Evolutionary conservation across 2,113 vertebrate species (phyloP).

Genomic region (Hemiprocne comata): DNA sequence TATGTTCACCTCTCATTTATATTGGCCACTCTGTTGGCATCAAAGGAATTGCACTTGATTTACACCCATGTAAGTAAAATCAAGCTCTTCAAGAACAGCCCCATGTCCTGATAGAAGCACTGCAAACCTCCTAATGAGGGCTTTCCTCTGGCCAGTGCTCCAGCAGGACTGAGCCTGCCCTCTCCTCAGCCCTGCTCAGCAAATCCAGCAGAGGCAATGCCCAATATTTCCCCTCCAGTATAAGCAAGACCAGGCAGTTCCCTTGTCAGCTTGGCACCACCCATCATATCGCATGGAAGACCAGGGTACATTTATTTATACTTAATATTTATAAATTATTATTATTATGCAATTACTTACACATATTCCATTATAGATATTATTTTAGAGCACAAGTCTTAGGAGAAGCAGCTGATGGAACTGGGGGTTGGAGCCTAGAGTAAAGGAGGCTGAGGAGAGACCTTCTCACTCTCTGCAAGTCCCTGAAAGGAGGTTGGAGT

Average conservation of each 20-base stretch:
- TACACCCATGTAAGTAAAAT: not conserved
- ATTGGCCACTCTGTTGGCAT: not conserved
- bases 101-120: not conserved
- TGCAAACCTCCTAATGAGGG: not conserved
- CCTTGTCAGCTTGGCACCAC: not conserved
- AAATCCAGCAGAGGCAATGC: not conserved
- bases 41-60: slow-evolving; percentile 24
- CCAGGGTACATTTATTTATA: not conserved
- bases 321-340: too few relatives aligned
- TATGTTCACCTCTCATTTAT: not conserved
- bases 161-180: rapidly evolving
- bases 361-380: too few relatives aligned
- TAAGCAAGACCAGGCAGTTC: not conserved
- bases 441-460: too few relatives aligned
- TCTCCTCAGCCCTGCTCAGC: not conserved
- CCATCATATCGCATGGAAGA: not conserved
- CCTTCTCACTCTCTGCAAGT: too few relatives aligned
- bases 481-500: too few relatives aligned
- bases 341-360: too few relatives aligned
- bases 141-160: not conserved
- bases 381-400: too few relatives aligned
- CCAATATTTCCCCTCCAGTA: not conserved
- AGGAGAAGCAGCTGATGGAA: too few relatives aligned
- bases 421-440: too few relatives aligned
- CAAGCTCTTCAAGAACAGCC: not conserved